Evolutionary conservation across 2,797 vertebrate species (phyloP).

Genomic region (Sciaenops ocellatus): DNA sequence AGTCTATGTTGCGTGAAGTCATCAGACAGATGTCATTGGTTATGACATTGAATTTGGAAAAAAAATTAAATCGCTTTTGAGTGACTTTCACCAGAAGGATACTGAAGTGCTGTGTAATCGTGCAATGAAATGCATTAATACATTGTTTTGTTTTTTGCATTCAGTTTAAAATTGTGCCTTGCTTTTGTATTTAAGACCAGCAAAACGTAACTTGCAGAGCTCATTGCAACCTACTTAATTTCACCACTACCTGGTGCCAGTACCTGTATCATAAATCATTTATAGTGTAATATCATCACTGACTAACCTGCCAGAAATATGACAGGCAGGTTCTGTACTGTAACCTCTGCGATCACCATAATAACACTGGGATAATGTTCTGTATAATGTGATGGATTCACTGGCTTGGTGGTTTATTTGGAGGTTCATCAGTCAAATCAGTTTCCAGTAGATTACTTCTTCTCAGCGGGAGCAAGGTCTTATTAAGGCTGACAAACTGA

Average conservation of each 20-base stretch:
- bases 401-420: constrained; percentile 63
- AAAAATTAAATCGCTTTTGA: neutral
- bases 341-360: constrained; percentile 44
- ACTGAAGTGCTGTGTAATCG: neutral
- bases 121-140: neutral
- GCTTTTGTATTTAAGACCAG: neutral
- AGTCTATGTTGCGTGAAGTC: neutral
- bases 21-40: neutral
- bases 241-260: neutral
- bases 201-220: neutral
- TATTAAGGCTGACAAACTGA: constrained; percentile 75
- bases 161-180: neutral
- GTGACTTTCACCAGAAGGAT: neutral
- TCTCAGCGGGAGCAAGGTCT: constrained; percentile 62
- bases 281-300: constrained; percentile 30
- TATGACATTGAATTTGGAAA: constrained; percentile 1
- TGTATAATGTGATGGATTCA: constrained; percentile 71
- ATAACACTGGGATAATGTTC: constrained; percentile 57
- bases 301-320: constrained; percentile 27
- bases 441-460: constrained; percentile 72
- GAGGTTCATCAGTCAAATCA: constrained; percentile 78
- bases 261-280: constrained; percentile 23
- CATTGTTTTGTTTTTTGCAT: neutral
- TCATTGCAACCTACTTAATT: constrained; percentile 11
- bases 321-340: constrained; percentile 40